Conservation (phyloP, 2,113 vertebrate species). For the Microcebus tavaratra region DNA sequence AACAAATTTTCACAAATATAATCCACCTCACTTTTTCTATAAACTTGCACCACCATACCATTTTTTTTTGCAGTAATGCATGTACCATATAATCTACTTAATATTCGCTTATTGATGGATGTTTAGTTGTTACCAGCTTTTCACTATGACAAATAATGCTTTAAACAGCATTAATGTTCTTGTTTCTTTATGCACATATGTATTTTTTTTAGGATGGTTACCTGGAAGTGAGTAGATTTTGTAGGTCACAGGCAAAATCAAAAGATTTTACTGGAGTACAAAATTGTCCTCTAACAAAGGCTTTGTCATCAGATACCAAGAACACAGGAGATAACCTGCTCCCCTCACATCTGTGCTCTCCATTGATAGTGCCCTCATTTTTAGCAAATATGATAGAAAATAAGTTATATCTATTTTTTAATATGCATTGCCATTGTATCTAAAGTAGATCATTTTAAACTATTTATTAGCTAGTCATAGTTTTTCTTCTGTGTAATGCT, state of each 20-base stretch:
- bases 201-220: neutral
- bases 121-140: neutral
- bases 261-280: neutral
- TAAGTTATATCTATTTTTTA: neutral
- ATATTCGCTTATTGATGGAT: neutral
- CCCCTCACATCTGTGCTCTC: neutral
- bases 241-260: neutral
- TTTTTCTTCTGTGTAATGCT: slow-evolving; percentile 19
- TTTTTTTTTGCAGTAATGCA: neutral
- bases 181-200: neutral
- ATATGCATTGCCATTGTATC: neutral
- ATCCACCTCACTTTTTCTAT: neutral
- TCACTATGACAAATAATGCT: neutral
- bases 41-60: neutral
- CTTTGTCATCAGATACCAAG: neutral
- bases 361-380: neutral
- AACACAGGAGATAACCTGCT: neutral
- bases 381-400: neutral
- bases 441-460: neutral
- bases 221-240: neutral
- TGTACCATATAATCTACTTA: neutral
- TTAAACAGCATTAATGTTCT: neutral
- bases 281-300: neutral
- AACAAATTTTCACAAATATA: neutral
- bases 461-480: neutral